These are phyloP conservation scores for Aleadryas rufinucha DNA, from an alignment of 2,113 vertebrate genomes.

Conservation along the genomic window DNA sequence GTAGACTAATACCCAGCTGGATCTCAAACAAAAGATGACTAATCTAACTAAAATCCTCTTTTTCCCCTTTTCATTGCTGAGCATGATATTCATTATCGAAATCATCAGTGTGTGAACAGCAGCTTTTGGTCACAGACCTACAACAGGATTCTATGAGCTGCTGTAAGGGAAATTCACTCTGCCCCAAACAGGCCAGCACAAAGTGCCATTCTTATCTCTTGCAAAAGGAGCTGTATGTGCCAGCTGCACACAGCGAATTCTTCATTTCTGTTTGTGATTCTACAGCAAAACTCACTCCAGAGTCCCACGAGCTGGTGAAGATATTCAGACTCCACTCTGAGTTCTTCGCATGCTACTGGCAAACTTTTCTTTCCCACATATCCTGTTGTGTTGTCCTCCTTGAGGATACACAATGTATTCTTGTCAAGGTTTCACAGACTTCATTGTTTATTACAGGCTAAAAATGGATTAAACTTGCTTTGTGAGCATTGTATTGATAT, in stretches of 20 bases:
- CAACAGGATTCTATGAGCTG: background rate
- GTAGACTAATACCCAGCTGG: background rate
- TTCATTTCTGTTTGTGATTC: background rate
- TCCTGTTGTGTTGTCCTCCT: background rate
- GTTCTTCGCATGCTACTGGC: background rate
- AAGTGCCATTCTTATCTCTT: background rate
- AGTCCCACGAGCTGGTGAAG: background rate
- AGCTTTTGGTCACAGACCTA: background rate
- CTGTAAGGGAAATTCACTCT: background rate
- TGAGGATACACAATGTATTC: slow-evolving; percentile 1
- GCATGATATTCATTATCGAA: background rate
- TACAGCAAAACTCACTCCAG: background rate
- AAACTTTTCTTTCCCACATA: background rate
- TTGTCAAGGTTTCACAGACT: slow-evolving; percentile 36
- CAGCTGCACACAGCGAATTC: background rate
- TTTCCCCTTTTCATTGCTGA: background rate
- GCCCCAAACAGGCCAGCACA: background rate
- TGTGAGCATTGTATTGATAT: slow-evolving; percentile 33
- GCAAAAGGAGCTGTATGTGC: background rate
- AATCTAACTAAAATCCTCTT: background rate
- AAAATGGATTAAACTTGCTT: slow-evolving; percentile 22
- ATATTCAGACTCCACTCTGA: background rate
- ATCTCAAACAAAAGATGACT: background rate
- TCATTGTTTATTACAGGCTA: slow-evolving; percentile 38
- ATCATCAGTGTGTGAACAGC: background rate